Evolutionary conservation across 2,113 vertebrate species (phyloP), one percentile per base, ranked within the genome.

Genomic region (Tylochromis polylepis): DNA sequence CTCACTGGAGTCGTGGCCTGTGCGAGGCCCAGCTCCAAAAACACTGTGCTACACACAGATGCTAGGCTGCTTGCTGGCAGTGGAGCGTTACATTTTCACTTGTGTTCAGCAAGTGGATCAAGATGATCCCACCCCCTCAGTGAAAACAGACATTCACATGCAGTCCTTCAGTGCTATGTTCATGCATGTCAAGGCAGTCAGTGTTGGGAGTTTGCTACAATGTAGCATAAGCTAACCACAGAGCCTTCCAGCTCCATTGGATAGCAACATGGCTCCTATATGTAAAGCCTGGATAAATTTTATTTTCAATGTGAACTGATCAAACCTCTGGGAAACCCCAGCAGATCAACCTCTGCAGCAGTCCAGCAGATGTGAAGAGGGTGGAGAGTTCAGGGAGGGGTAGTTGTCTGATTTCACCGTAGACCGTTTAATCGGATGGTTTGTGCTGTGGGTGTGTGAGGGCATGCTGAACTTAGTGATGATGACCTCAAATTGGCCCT

Each of bases 401-500:
- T 93, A 88, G 89, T 22, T 27, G 87, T 84, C 90, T 83, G 78
- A 88, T 91, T 93, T 94, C 93, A 89, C 91, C 83, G 46, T 46
- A 29, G 87, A 83, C 88, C 38, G 53, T 92, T 87, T 93, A 93
- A 91, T 92, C n/a, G 92, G 88, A 86, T 29, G 41, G 85, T 94
- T 91, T 90, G 89, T 93, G 86, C 89, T 49, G 70, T 88, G 91
- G 91, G 93, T 82, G 93, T 93, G 91, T 84, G 84, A 92, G 91
- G 90, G 89, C 89, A 91, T 49, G 80, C 49, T 89, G 88, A 93
- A 94, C 94, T 94, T 88, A 43, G 85, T 53, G 82, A 93, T 88
- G 95, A 95, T 95, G 95, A 96, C 95, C 95, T 88, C 12, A 89
- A 93, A 92, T 94, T 95, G 93, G 93, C 94, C 95, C 92, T 92